phyloP scores from a whole-genome alignment of 2,888 invertebrate genomes.

The Dolichomitus sp. region DNA sequence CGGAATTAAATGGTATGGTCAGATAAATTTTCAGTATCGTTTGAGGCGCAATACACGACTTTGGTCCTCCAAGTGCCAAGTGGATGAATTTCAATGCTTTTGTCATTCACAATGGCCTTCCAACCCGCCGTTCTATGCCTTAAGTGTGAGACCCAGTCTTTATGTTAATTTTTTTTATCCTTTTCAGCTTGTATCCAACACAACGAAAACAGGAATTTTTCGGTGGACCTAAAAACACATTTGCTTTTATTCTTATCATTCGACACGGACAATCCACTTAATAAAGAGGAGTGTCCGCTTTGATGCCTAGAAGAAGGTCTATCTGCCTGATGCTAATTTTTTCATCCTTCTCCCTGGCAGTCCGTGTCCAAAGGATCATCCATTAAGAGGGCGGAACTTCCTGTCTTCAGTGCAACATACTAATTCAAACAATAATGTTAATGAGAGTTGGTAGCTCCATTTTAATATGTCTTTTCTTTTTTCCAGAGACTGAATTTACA shows the following conservation, averaged over 20 bases:
- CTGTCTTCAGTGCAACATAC: background rate
- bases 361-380: background rate
- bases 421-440: slow-evolving; percentile 7
- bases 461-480: background rate
- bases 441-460: background rate
- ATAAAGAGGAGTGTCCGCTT: background rate
- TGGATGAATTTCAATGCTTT: slow-evolving; percentile 25
- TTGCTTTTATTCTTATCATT: slow-evolving; percentile 11
- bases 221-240: background rate
- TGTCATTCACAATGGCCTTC: background rate
- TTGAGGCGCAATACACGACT: background rate
- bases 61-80: slow-evolving; percentile 19
- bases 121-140: background rate
- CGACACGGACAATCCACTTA: background rate
- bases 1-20: background rate
- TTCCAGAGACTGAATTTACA: too few relatives aligned
- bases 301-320: background rate
- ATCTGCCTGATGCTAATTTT: background rate
- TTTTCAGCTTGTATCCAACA: background rate
- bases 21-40: slow-evolving; percentile 1
- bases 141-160: background rate
- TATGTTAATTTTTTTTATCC: slow-evolving; percentile 25
- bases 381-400: background rate
- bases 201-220: background rate
- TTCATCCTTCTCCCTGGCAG: background rate